Base-by-base conservation (phyloP, 2,888 invertebrate species). In the Morpho helenor region DNA sequence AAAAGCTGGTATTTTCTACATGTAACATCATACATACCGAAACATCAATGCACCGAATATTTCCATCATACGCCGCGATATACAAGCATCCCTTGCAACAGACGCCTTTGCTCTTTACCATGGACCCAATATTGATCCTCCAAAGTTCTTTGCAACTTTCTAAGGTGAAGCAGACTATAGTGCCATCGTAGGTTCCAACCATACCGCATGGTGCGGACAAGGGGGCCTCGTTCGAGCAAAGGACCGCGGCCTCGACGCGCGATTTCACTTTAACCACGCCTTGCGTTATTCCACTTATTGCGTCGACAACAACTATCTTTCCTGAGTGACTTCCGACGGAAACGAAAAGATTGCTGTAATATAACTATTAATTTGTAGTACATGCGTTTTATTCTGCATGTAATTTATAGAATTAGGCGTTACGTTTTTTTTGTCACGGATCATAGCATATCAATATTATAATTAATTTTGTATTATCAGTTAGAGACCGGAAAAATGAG, bases 141-240 rank as follows among this genome's bases (percentile, higher is more conserved):
- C 96, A 96, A 46, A 85, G 60, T 52, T 93, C 88, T 43, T 77
- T 66, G 52, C 93, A 94, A 57, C 79, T 84, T 40, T 83, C 76
- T 3, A 93, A 73, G 50, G 91, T 74, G 61, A 96, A 86, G 66
- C 94, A 94, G 66, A 96, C 94, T 1, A 97, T 76, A 9, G 87
- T 87, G 6, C 95, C 94, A 81, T 97, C 94, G 77, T 96, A 95
- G 61, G 96, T 94, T 16, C 97, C 97, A 22, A 96, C 93, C 59
- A 94, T 87, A 0, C 95, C 93, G 67, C 81, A 79, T 4, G 86
- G 69, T 1, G 66, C 47, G 31, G 66, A 59, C 41, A 59, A 40
- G 0, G 65, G 56, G 1, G 67, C 73, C 23, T 80, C 68, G 40
- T 77, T 66, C 7, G 83, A 74, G 67, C 92, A 91, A 9, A 90